A percentile compares a stretch with the other conserved stretches of the same genome.
Conservation (phyloP, 23 tunicate species). For the Halocynthia roretzi region DNA sequence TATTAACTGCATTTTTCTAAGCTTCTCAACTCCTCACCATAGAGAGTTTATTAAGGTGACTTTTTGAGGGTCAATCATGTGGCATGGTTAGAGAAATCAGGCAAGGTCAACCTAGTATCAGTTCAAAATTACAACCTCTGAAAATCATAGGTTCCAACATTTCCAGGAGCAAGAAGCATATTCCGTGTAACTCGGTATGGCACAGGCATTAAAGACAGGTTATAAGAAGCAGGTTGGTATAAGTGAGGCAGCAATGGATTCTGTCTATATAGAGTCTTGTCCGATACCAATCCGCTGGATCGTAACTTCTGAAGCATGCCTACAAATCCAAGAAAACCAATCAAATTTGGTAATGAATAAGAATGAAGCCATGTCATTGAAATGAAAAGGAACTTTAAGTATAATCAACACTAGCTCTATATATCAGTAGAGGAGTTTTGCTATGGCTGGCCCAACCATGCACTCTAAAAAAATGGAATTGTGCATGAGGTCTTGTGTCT, state of each 20-base stretch:
- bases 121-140: conserved; percentile 31
- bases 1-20: no score
- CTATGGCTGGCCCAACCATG: no score
- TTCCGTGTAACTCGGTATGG: conserved; percentile 80
- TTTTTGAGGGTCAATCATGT: not conserved
- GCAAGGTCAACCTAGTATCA: not conserved
- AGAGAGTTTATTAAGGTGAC: no score
- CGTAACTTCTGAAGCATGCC: conserved; percentile 79
- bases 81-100: not conserved
- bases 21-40: no score
- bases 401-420: no score
- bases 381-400: no score
- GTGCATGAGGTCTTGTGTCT: no score
- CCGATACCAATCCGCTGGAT: conserved; percentile 52
- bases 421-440: no score
- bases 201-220: conserved; percentile 61
- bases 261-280: conserved; percentile 60
- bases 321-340: conserved; percentile 9
- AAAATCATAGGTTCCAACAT: conserved; percentile 69
- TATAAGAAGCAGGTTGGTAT: conserved; percentile 62
- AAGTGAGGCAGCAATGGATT: conserved; percentile 71
- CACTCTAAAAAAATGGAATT: no score
- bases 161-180: conserved; percentile 75
- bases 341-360: not conserved
- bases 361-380: no score